Evolutionary conservation across 2,113 vertebrate species (phyloP), one percentile per base, ranked within the genome.

Genomic region (Chloroceryle aenea): DNA sequence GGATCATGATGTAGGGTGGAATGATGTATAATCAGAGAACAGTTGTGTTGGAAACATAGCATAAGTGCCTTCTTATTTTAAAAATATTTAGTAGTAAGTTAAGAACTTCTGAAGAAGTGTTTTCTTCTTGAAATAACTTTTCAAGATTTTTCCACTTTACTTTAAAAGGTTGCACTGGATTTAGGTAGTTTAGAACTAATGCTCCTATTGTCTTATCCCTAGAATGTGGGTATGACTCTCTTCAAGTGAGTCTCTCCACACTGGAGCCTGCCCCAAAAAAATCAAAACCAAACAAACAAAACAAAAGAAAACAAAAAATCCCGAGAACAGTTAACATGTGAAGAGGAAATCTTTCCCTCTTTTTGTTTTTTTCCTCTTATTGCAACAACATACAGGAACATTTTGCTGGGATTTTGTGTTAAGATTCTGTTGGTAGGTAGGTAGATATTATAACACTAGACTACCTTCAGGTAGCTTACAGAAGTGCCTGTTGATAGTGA

Each of bases 401-500:
- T 77, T 85, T 75, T 93, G 71, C 68, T 74, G 72, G 58, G 43
- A 74, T 83, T 40, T 56, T 50, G 1, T 74, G 34, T 66, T 77
- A 94, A 78, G n/a, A 15, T 55, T 55, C 52, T 93, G 25, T 42
- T 87, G 59, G 42, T 67, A 92, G 90, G 89, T 68, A 94, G 77
- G 73, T 77, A 79, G 69, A 55, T 92, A 78, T 83, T 83, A 77
- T 21, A 83, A 74, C 53, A 66, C 90, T 67, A 95, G 74, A 48
- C 63, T 81, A 21, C 48, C 62, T 96, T 89, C 73, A 84, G 7
- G 81, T 34, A 81, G 64, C 68, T 96, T 83, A 29, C 67, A 90
- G 71, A 69, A 89, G 68, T 87, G 58, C 68, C 72, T 92, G 79
- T 93, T 88, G 76, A 9, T 92, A 59, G 59, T 50, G 90, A 93